Evolutionary conservation across 2,113 vertebrate species (phyloP), one percentile per base, ranked within the genome.

Genomic region (Hymenochirus boettgeri): DNA sequence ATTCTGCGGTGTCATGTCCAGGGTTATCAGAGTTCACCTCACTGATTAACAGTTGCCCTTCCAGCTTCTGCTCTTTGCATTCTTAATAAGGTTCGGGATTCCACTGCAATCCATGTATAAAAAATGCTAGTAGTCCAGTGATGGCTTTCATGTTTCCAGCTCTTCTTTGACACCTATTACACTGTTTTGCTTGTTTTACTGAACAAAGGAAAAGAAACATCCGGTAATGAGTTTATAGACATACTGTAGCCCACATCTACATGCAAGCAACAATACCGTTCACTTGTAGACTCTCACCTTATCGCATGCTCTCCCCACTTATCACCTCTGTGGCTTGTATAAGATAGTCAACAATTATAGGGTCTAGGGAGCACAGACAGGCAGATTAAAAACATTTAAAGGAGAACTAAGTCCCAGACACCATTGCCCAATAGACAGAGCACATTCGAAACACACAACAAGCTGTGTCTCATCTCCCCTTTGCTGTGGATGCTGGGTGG

Each of bases 21-120:
- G 91, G 89, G 71, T 87, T 92, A 77, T 94, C 90, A 0, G 86
- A 83, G 2, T 89, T 94, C 37, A 94, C 77, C 70, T 92, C 85
- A 0, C 82, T 92, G 72, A 93, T 91, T 55, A 91, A 85, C 55
- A 92, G 79, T 0, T 3, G 66, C 1, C 65, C 59, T 21, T 76
- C 39, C 1, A 25, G 23, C 35, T 63, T 70, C 21, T 25, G n/a
- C 3, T 56, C 55, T 53, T 39, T 62, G 35, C 19, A 0, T 12
- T 35, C 35, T 65, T 65, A 8, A 59, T 9, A 19, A 70, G 47
- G 22, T 74, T 74, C 64, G 73, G 21, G 65, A 42, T 9, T 37
- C 21, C 23, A 0, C 57, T 2, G 71, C 53, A 12, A 62, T 0
- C 2, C 33, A 54, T 22, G 27, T 2, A 70, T 22, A 1, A 71